Conservation (phyloP, 2,113 vertebrate species). For the Sturnira hondurensis region DNA sequence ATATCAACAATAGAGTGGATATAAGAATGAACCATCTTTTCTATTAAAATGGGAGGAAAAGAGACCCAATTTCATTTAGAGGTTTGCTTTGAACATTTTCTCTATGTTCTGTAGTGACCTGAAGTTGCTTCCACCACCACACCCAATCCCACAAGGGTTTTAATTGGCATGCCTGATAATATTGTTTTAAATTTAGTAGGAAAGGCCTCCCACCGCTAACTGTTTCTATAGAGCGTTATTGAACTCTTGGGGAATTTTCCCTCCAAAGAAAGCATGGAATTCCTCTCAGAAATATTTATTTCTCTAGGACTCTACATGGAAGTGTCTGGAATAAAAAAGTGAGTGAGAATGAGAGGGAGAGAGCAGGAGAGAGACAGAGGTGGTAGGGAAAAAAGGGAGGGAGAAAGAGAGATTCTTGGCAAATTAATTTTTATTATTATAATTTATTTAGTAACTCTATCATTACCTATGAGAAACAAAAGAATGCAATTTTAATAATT, state of each 20-base stretch:
- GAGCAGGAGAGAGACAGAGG: not conserved
- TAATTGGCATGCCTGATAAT: slow-evolving; percentile 73
- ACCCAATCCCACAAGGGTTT: slow-evolving; percentile 72
- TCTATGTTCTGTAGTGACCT: slow-evolving; percentile 50
- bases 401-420: not conserved
- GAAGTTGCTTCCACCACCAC: slow-evolving; percentile 62
- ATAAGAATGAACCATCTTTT: slow-evolving; percentile 47
- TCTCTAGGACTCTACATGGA: slow-evolving; percentile 60
- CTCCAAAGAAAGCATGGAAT: slow-evolving; percentile 76
- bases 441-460: not conserved
- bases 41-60: slow-evolving; percentile 45
- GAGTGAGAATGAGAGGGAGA: not conserved
- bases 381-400: too few species aligned
- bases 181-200: slow-evolving; percentile 75
- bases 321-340: slow-evolving; percentile 58
- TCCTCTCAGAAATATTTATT: slow-evolving; percentile 74
- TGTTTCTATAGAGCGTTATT: slow-evolving; percentile 73
- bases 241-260: slow-evolving; percentile 68
- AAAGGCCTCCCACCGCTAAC: slow-evolving; percentile 69
- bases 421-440: not conserved
- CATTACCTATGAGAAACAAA: not conserved
- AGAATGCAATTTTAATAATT: not conserved
- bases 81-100: slow-evolving; percentile 60
- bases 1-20: slow-evolving; percentile 55
- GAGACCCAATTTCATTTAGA: not conserved